Evolutionary conservation across 2,113 vertebrate genomes (phyloP).

Genomic region (Bagarius yarrelli): DNA sequence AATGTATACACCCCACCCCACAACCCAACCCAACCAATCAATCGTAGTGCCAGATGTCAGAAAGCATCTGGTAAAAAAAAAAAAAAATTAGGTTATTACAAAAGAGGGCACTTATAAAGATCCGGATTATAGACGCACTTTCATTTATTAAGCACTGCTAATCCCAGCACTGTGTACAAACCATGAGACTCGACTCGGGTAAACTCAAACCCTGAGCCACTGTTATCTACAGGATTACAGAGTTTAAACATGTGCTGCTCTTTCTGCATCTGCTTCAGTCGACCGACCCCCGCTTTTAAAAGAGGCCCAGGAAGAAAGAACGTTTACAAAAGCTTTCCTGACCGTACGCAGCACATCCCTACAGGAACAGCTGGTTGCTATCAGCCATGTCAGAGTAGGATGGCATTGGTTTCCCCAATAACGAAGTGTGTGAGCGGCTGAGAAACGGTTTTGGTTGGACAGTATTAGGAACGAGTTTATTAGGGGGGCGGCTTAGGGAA

Average conservation of each 20-base stretch:
- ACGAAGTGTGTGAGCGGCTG: slow-evolving; percentile 57
- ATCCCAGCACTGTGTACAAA: slow-evolving; percentile 65
- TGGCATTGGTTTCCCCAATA: not conserved
- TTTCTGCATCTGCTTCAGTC: slow-evolving; percentile 61
- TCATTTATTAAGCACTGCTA: slow-evolving; percentile 77
- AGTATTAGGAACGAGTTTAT: too few relatives aligned
- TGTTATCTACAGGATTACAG: slow-evolving; percentile 18
- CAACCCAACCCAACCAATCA: too few relatives aligned
- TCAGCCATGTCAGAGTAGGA: slow-evolving; percentile 47
- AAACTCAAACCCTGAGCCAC: slow-evolving; percentile 64
- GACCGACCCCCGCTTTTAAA: slow-evolving; percentile 58
- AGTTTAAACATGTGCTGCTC: slow-evolving; percentile 54
- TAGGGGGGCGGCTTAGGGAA: too few relatives aligned
- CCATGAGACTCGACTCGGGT: slow-evolving; percentile 73
- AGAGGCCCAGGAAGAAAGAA: slow-evolving; percentile 45
- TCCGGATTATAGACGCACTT: slow-evolving; percentile 79
- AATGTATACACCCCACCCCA: slow-evolving; percentile 40
- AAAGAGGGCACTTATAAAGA: slow-evolving; percentile 76
- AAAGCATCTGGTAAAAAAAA: slow-evolving; percentile 76
- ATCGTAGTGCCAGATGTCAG: slow-evolving; percentile 79
- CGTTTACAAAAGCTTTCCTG: slow-evolving; percentile 65
- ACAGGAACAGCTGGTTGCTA: slow-evolving; percentile 65
- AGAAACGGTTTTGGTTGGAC: slow-evolving; percentile 65
- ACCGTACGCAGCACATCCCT: slow-evolving; percentile 69
- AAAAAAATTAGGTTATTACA: slow-evolving; percentile 78